Base-by-base conservation (phyloP, 2,797 vertebrate species). In the Semaprochilodus insignis region DNA sequence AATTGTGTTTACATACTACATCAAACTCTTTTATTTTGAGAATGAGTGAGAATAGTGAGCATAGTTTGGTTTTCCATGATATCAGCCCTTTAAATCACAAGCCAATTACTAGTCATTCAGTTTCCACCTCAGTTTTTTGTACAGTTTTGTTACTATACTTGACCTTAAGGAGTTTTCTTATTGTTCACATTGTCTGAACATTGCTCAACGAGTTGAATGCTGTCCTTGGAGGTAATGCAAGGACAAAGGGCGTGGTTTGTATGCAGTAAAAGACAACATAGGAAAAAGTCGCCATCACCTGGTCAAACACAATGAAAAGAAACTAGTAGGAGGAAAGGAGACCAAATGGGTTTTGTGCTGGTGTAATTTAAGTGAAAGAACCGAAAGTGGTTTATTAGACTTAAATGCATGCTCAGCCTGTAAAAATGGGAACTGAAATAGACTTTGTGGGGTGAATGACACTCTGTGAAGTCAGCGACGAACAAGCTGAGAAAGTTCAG, bases 271-370 rank as follows among this genome's bases (percentile, higher is more conserved):
- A 34, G 23, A 54, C 51, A 72, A 54, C 21, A 74, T 14, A 73
- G 25, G 71, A 72, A 48, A 72, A 27, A 72, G 70, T 72, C 51
- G 71, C 71, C 71, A 73, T 73, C 51, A 73, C 3, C 71, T 73
- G 71, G 71, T 55, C 51, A 73, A 27, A 74, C 1, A 31, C 36
- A 15, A 19, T 74, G 71, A 74, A 34, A 74, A 55, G 27, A 55
- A 57, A 34, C 3, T 19, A 6, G 8, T 21, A 34, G 6, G 6
- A 6, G 0, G 51, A 11, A 31, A 3, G 17, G 16, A 16, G 23
- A 11, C 23, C 11, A 62, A 71, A n/a, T n/a, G 4, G 11, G 25
- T 34, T 63, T 70, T 23, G 69, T 52, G 44, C 19, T 6, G 48
- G 6, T 51, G 44, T 71, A n/a, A 71, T 16, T 52, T 3, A 27